Percentiles rank a stretch among this genome's conserved stretches.
Conservation (phyloP, 2,888 invertebrate species). For the Anorthoa munda region DNA sequence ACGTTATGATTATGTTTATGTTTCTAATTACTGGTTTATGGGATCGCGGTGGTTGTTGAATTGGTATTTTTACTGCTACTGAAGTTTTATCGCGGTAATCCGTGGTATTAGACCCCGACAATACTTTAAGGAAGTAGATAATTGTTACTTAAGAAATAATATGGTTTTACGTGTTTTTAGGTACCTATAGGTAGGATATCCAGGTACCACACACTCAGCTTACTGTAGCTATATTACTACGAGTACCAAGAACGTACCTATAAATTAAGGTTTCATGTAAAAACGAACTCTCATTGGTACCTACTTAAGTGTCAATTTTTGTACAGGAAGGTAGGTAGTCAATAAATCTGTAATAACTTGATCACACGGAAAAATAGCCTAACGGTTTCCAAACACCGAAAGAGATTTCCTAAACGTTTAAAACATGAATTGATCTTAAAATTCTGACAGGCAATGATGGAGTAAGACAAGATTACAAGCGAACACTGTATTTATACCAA, state of each 20-base stretch:
- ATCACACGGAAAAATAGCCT: constrained; percentile 9
- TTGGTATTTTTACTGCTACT: constrained; percentile 23
- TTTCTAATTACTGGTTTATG: constrained; percentile 57
- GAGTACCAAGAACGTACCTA: not conserved
- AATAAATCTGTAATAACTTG: not conserved
- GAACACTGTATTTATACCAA: constrained; percentile 51
- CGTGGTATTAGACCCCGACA: not conserved
- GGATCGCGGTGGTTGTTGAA: constrained; percentile 20
- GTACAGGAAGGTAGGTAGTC: not conserved
- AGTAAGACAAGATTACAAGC: constrained; percentile 33
- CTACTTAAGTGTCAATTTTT: not conserved
- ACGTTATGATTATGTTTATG: constrained; percentile 54
- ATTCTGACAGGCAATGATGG: not conserved
- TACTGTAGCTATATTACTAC: not conserved
- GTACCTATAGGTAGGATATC: not conserved
- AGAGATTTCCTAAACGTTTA: not conserved
- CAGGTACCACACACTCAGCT: not conserved
- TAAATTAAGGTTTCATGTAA: not conserved
- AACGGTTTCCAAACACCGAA: no score
- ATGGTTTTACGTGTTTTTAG: not conserved
- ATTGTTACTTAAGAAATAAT: not conserved
- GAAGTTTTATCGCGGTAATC: constrained; percentile 20
- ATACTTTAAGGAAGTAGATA: not conserved
- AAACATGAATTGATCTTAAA: not conserved
- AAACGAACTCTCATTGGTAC: not conserved